Conservation (phyloP, 2,888 invertebrate genomes). For the Drosophila longiperda region DNA sequence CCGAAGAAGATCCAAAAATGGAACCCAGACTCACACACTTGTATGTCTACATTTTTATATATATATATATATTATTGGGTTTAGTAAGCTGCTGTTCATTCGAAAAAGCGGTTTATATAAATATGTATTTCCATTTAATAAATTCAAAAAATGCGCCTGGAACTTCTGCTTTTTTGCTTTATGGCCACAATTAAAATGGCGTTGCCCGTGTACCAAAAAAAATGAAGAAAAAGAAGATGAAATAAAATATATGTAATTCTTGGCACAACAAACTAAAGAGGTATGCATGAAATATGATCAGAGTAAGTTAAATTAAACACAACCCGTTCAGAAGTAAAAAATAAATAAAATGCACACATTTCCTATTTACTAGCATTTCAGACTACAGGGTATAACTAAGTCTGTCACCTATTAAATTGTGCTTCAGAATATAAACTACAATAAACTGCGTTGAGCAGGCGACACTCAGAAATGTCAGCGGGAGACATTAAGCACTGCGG, state of each 20-base stretch:
- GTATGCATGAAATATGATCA: not conserved
- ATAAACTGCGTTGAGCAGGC: constrained; percentile 48
- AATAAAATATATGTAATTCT: not conserved
- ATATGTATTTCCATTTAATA: constrained; percentile 47
- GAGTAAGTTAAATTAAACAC: not conserved
- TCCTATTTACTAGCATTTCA: not conserved
- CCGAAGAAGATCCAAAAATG: constrained; percentile 1
- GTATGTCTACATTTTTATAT: not conserved
- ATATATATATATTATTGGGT: constrained; percentile 9
- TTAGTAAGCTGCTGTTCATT: constrained; percentile 46
- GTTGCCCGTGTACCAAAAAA: constrained; percentile 26
- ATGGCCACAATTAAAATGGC: constrained; percentile 21
- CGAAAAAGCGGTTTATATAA: constrained; percentile 51
- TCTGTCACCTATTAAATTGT: not conserved
- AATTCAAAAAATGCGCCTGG: constrained; percentile 47
- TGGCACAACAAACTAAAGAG: not conserved
- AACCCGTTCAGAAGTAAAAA: not conserved
- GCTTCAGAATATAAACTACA: constrained; percentile 41
- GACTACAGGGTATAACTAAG: constrained; percentile 14
- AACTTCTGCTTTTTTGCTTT: constrained; percentile 9
- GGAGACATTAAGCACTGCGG: constrained; percentile 50
- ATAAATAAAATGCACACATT: not conserved
- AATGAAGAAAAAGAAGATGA: not conserved
- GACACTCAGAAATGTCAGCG: constrained; percentile 53
- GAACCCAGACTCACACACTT: not conserved